Conservation (phyloP, 30 jellyfish, hydroid and myxozoan genomes). For the Nemopilema nomurai region DNA sequence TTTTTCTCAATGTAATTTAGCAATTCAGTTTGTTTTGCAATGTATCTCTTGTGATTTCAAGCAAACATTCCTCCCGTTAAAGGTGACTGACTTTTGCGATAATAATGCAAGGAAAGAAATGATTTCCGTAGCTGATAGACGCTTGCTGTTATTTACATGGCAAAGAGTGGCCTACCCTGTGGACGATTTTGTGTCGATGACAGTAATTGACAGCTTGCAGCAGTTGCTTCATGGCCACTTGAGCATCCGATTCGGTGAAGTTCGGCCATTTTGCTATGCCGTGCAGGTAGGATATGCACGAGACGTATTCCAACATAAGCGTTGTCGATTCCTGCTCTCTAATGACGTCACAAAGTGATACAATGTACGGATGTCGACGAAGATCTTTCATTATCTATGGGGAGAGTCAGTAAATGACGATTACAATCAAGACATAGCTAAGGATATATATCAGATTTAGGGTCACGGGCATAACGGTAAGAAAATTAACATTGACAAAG, state of each 20-base stretch:
- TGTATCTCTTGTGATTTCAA: too few relatives aligned
- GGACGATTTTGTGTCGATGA: slow-evolving; percentile 72
- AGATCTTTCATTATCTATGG: slow-evolving; percentile 76
- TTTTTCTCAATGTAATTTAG: too few relatives aligned
- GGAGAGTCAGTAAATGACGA: not conserved
- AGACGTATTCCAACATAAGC: slow-evolving; percentile 67
- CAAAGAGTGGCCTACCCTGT: slow-evolving; percentile 63
- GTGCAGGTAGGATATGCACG: slow-evolving; percentile 49
- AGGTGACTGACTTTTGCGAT: too few relatives aligned
- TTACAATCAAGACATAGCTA: not conserved
- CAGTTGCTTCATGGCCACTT: slow-evolving; percentile 68
- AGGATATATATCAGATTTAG: not conserved
- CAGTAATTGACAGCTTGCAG: slow-evolving; percentile 73
- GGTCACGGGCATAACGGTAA: not conserved
- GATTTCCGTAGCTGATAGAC: too few relatives aligned
- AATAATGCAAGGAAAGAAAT: too few relatives aligned
- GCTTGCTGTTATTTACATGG: not conserved
- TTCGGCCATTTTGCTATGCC: slow-evolving; percentile 79
- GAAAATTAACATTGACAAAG: not conserved
- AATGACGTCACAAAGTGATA: slow-evolving; percentile 57
- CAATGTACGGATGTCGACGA: slow-evolving; percentile 75
- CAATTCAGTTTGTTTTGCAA: too few relatives aligned
- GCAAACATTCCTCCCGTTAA: too few relatives aligned
- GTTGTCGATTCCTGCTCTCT: slow-evolving; percentile 56
- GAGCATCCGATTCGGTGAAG: slow-evolving; percentile 71